A percentile compares a stretch with the other conserved stretches of the same genome.
Conservation (phyloP, 1,140 invertebrate species). For the Leptoteleia sp. region DNA sequence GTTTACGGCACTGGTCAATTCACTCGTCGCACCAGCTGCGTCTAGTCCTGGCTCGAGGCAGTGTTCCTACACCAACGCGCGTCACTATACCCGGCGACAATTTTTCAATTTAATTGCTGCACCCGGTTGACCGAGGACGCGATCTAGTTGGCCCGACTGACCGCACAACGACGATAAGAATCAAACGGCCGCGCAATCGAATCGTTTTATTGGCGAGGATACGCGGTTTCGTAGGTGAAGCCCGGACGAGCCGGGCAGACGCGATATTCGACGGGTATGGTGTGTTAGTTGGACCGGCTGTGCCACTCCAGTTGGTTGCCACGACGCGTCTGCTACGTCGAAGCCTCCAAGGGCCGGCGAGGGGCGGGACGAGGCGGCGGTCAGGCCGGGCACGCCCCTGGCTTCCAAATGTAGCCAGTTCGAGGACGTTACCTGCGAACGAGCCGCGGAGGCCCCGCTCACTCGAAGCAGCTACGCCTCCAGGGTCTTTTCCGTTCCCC, state of each 20-base stretch:
- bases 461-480: constrained; percentile 33
- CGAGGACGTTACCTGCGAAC: constrained; percentile 38
- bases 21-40: not conserved
- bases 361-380: constrained; percentile 75
- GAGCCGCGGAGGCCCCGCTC: constrained; percentile 47
- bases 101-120: constrained; percentile 2
- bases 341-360: constrained; percentile 74
- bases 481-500: not conserved
- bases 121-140: not conserved
- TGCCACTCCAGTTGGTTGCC: constrained; percentile 80
- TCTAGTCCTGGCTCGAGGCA: not conserved
- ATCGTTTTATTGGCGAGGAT: constrained; percentile 22
- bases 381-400: constrained; percentile 46
- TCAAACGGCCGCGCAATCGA: constrained; percentile 1
- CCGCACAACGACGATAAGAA: constrained; percentile 9
- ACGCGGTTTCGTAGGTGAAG: constrained; percentile 16
- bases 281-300: constrained; percentile 71
- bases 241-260: constrained; percentile 51
- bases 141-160: not conserved
- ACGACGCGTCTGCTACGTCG: constrained; percentile 77
- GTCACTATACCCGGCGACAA: constrained; percentile 8
- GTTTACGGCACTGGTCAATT: too few species aligned
- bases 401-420: constrained; percentile 22
- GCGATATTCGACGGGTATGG: constrained; percentile 73
- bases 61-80: constrained; percentile 11